phyloP scores from a whole-genome alignment of 2,113 vertebrate species.

The Meriones unguiculatus region DNA sequence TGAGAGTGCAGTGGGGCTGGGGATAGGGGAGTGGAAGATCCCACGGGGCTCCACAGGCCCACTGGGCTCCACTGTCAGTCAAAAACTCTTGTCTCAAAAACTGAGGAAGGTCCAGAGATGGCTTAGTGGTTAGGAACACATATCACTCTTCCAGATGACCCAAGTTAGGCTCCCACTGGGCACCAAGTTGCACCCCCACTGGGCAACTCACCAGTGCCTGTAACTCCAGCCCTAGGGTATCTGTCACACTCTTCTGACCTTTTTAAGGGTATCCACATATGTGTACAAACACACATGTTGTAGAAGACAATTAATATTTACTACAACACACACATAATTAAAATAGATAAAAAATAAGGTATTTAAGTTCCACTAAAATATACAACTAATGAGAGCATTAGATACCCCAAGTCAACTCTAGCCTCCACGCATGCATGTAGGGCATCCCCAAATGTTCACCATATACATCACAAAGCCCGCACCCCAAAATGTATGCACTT shows the following conservation, averaged over 20 bases:
- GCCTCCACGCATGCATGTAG: background rate
- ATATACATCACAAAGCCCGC: background rate
- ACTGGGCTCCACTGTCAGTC: background rate
- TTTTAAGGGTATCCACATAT: background rate
- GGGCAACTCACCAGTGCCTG: background rate
- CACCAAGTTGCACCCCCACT: too few relatives aligned
- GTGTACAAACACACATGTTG: background rate
- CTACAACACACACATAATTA: background rate
- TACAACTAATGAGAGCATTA: background rate
- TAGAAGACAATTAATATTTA: too few relatives aligned
- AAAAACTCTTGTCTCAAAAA: background rate
- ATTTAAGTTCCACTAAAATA: background rate
- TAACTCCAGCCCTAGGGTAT: background rate
- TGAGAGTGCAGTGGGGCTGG: background rate
- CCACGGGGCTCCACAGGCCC: background rate
- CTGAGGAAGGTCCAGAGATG: background rate
- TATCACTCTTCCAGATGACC: background rate
- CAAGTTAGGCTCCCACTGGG: background rate
- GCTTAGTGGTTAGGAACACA: background rate
- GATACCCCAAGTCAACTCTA: background rate
- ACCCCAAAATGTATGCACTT: background rate
- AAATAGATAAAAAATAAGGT: background rate
- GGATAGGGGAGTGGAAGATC: background rate
- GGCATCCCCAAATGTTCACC: background rate
- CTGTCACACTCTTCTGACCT: background rate